Evolutionary conservation across 2,888 invertebrate genomes (phyloP), one percentile per base, ranked within the genome.

Genomic region (Piscicola geometra): DNA sequence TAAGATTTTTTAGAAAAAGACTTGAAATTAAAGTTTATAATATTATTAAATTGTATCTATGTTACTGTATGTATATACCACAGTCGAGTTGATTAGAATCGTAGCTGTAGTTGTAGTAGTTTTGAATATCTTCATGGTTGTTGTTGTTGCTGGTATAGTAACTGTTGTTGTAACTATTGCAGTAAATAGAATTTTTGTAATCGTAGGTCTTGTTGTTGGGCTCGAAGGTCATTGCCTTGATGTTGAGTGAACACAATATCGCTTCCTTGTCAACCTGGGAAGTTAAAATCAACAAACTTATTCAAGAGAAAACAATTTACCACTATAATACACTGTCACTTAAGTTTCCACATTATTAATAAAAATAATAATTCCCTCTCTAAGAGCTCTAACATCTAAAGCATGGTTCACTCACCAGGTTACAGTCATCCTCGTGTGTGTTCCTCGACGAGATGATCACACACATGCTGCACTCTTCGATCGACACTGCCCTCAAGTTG

Each of bases 391-490:
- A 9, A 47, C 21, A 47, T 47, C 50, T 15, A 47, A 47, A 9
- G 50, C 50, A 47, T 15, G 9, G 50, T 15, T 15, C 9, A 47
- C 21, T 9, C 21, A 47, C 50, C 50, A 99, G 90, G 86, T 98
- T 98, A 80, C 98, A 96, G 89, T 99, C 99, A 88, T 99, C 99
- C 67, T 75, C 71, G 36, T 68, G 79, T 30, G 77, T 71, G 67
- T 80, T 80, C 25, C 80, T 95, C 84, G 98, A 98, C 85, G 98
- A 98, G 87, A 99, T 89, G 86, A 99, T 98, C 87, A 98, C 98
- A 89, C 99, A 99, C 99, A 99, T 99, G 90, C 99, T 99, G 90
- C 99, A 99, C 83, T 98, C 90, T 88, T 99, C 99, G 82, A 99
- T 97, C 88, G 99, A 99, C 81, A 99, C 99, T 86, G 99, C 98